Evolutionary conservation across 2,797 vertebrate genomes (phyloP), one percentile per base, ranked within the genome.

Genomic region (Ptychadena robeensis): DNA sequence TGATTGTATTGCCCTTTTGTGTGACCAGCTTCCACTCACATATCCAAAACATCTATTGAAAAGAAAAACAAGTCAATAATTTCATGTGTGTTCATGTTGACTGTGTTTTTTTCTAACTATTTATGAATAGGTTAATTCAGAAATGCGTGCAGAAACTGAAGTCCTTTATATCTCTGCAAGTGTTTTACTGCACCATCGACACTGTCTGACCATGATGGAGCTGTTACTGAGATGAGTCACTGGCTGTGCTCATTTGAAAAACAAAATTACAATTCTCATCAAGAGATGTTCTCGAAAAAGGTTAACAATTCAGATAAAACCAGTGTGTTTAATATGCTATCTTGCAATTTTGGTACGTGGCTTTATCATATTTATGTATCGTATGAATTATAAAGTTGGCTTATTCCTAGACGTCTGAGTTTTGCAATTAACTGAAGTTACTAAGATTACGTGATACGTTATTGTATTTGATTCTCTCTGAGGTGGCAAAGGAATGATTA

Each of bases 361-460:
- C 30, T 61, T 4, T 63, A 61, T 75, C 34, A 64, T 30, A 35
- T 75, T 38, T 35, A 28, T 18, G 11, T 63, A 64, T 34, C 73
- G 57, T 75, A 75, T 9, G 34, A 75, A 9, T 75, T 27, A 37
- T 75, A 75, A 75, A 75, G 73, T 37, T 37, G 25, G 0, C 25
- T 63, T 37, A 30, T 27, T 40, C 40, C 57, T 38, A 64, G 59
- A 64, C 59, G 15, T n/a, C 59, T 64, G 34, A 30, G 57, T 38
- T 64, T 75, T 31, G 34, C 48, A 30, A 32, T 59, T 74, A 59
- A 74, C 57, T 37, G 53, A 74, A n/a, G 30, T n/a, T 35, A 74
- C 2, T 18, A 10, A 74, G 7, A 15, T 44, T 44, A 59, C 59
- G 35, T 30, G 40, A 57, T n/a, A n/a, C n/a, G n/a, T 73, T 71